Evolutionary conservation across 1,140 invertebrate species (phyloP).

Genomic region (Pseudomyrmex pallidus): DNA sequence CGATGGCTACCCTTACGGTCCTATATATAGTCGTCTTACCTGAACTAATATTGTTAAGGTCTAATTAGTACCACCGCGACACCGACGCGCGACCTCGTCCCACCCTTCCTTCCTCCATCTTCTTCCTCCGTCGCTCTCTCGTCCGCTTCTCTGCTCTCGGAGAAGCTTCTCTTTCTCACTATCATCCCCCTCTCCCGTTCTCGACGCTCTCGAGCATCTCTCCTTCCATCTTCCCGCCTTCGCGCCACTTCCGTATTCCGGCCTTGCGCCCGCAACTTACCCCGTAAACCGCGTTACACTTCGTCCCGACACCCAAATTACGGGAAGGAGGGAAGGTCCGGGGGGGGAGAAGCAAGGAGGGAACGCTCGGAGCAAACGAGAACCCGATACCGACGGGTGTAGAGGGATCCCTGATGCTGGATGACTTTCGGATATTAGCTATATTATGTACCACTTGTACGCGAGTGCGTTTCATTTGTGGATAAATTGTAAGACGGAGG

Average conservation of each 20-base stretch:
- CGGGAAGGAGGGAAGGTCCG: slow-evolving; percentile 18
- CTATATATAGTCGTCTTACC: slow-evolving; percentile 68
- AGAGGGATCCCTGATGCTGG: background rate
- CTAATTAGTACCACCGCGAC: slow-evolving; percentile 77
- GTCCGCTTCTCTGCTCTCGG: slow-evolving; percentile 3
- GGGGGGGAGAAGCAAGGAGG: slow-evolving; percentile 1
- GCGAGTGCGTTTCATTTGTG: slow-evolving; percentile 45
- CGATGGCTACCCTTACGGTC: slow-evolving; percentile 32
- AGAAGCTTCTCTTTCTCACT: slow-evolving; percentile 15
- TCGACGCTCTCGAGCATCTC: slow-evolving; percentile 15
- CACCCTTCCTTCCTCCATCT: slow-evolving; percentile 35
- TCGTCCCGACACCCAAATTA: slow-evolving; percentile 62
- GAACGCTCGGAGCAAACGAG: slow-evolving; percentile 17
- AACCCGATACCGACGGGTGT: slow-evolving; percentile 19
- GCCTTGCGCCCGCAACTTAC: slow-evolving; percentile 33
- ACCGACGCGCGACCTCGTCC: slow-evolving; percentile 44
- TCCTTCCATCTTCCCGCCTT: slow-evolving; percentile 43
- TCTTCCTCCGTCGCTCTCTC: slow-evolving; percentile 2
- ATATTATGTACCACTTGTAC: slow-evolving; percentile 62
- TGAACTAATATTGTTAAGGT: slow-evolving; percentile 79
- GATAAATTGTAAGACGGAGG: slow-evolving; percentile 56
- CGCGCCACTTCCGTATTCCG: slow-evolving; percentile 49
- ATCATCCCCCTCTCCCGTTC: background rate
- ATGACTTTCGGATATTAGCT: slow-evolving; percentile 60
- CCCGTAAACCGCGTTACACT: slow-evolving; percentile 63